phyloP scores from a whole-genome alignment of 1,140 invertebrate species.

The Zaprionus taronus region DNA sequence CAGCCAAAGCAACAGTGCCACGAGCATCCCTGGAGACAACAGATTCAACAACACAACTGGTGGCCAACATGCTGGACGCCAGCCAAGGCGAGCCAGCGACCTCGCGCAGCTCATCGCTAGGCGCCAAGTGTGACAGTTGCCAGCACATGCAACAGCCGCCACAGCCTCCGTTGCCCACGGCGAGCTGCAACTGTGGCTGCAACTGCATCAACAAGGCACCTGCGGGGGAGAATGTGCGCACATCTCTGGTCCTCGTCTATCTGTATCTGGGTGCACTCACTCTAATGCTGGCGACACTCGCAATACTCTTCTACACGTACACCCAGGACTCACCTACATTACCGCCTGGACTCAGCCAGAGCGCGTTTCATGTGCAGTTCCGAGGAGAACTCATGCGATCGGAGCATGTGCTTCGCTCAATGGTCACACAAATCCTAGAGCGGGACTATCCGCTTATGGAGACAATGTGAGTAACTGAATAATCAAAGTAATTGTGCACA shows the following conservation, averaged over 20 bases:
- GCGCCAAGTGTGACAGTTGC: slow-evolving; percentile 32
- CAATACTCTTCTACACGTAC: slow-evolving; percentile 74
- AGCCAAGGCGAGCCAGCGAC: background rate
- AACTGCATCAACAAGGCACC: slow-evolving; percentile 30
- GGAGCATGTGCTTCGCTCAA: slow-evolving; percentile 52
- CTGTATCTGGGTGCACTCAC: slow-evolving; percentile 72
- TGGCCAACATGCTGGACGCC: slow-evolving; percentile 29
- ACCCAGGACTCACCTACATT: slow-evolving; percentile 21
- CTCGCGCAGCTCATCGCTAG: background rate
- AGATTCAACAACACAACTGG: slow-evolving; percentile 58
- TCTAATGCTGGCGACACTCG: slow-evolving; percentile 67
- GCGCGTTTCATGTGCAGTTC: slow-evolving; percentile 48
- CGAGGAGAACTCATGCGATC: slow-evolving; percentile 54
- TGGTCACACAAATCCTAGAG: slow-evolving; percentile 51
- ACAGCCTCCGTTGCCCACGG: background rate
- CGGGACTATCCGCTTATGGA: slow-evolving; percentile 34
- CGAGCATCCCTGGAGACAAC: slow-evolving; percentile 19
- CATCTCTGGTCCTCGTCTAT: slow-evolving; percentile 65
- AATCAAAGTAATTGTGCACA: background rate
- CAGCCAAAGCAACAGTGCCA: background rate
- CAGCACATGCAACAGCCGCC: slow-evolving; percentile 24
- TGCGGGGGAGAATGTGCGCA: slow-evolving; percentile 5
- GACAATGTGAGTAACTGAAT: slow-evolving; percentile 17
- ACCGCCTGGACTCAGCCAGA: background rate
- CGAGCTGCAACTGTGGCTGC: slow-evolving; percentile 33